phyloP scores from a whole-genome alignment of 2,888 invertebrate species.

The Caenorhabditis sp. region DNA sequence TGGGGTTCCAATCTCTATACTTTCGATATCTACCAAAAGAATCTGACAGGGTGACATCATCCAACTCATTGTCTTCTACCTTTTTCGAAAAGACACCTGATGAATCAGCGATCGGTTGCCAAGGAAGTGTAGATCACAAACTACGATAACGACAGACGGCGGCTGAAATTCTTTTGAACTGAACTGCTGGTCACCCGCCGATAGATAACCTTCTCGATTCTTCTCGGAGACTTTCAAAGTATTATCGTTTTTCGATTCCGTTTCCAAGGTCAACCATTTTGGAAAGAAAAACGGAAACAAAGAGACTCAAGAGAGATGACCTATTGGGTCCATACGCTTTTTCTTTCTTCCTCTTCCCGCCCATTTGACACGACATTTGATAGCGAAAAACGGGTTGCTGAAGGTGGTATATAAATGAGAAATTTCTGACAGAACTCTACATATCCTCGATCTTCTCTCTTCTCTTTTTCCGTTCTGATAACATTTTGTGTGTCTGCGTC shows the following conservation, averaged over 20 bases:
- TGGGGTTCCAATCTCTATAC: conserved; percentile 2
- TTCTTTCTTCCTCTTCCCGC: conserved; percentile 33
- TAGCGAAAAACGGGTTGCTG: conserved; percentile 52
- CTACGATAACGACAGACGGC: conserved; percentile 47
- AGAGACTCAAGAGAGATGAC: conserved; percentile 40
- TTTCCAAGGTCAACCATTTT: conserved; percentile 47
- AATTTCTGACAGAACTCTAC: conserved; percentile 37
- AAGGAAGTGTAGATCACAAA: conserved; percentile 41
- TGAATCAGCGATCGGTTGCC: conserved; percentile 20
- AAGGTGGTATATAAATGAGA: conserved; percentile 47
- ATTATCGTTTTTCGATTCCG: conserved; percentile 18
- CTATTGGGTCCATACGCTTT: conserved; percentile 51
- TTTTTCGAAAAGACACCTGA: conserved; percentile 5
- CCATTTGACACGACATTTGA: conserved; percentile 40
- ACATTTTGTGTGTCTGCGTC: conserved; percentile 13
- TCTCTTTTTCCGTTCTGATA: background rate
- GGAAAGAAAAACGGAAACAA: conserved; percentile 29
- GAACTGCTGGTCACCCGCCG: conserved; percentile 35
- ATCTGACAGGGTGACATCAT: conserved; percentile 43
- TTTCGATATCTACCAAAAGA: background rate
- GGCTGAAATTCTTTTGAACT: conserved; percentile 33
- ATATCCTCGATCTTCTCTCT: conserved; percentile 24
- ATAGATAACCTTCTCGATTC: conserved; percentile 8
- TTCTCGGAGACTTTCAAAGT: conserved; percentile 23
- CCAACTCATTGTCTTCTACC: background rate